Conservation (phyloP, 2,888 invertebrate species). For the Aspidiotus rigidus region DNA sequence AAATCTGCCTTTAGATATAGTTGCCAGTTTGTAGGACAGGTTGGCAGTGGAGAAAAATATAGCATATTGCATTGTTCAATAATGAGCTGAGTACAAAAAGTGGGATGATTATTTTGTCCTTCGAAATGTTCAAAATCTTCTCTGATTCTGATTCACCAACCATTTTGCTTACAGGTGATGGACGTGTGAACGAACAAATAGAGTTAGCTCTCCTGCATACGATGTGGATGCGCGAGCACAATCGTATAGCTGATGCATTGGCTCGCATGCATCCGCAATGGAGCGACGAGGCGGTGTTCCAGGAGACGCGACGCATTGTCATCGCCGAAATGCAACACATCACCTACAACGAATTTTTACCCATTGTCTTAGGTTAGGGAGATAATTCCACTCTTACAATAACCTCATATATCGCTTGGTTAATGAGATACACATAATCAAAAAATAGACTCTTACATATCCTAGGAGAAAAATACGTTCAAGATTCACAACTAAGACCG, state of each 20-base stretch:
- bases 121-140: too few relatives aligned
- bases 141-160: too few relatives aligned
- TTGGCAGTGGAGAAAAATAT: too few relatives aligned
- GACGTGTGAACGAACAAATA: slow-evolving; percentile 45
- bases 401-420: too few relatives aligned
- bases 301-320: slow-evolving; percentile 47
- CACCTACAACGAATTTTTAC: slow-evolving; percentile 47
- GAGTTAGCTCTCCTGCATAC: slow-evolving; percentile 47
- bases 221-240: slow-evolving; percentile 48
- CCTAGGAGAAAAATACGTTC: slow-evolving; percentile 50
- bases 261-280: slow-evolving; percentile 45
- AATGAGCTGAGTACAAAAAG: too few relatives aligned
- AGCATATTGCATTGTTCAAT: too few relatives aligned
- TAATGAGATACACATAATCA: not conserved
- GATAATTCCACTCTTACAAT: too few relatives aligned
- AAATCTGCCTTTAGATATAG: too few relatives aligned
- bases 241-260: slow-evolving; percentile 44
- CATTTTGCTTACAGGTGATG: slow-evolving; percentile 41
- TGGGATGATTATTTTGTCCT: too few relatives aligned
- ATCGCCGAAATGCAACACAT: slow-evolving; percentile 47
- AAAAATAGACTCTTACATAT: slow-evolving; percentile 20
- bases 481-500: slow-evolving; percentile 52
- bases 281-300: slow-evolving; percentile 47
- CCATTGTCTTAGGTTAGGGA: slow-evolving; percentile 43
- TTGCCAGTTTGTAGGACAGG: too few relatives aligned